Evolutionary conservation across 2,113 vertebrate genomes (phyloP).

Genomic region (Rhynchomys soricoides): DNA sequence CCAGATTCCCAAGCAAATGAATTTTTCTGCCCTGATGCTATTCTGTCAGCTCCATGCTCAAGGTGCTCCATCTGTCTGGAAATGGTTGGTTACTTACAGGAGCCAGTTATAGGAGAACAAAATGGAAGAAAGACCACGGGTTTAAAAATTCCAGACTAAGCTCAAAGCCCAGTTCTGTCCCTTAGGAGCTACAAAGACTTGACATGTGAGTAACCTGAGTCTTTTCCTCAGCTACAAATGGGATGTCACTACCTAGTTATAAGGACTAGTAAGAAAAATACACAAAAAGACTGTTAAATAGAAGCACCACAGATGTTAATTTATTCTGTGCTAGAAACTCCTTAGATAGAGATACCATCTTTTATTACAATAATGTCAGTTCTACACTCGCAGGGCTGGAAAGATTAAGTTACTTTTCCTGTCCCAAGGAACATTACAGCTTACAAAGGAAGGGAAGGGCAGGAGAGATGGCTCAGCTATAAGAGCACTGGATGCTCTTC

Average conservation of each 20-base stretch:
- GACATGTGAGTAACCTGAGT: background rate
- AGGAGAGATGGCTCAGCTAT: background rate
- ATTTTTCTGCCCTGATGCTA: background rate
- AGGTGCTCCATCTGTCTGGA: constrained; percentile 33
- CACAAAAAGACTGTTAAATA: background rate
- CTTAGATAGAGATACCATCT: constrained; percentile 36
- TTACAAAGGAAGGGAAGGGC: background rate
- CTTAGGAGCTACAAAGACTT: background rate
- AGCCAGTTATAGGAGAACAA: background rate
- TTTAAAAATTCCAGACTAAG: constrained; percentile 24
- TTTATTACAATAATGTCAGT: background rate
- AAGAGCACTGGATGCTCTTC: background rate
- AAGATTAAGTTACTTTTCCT: background rate
- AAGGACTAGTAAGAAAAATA: background rate
- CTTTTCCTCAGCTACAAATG: constrained; percentile 23
- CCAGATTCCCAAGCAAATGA: constrained; percentile 24
- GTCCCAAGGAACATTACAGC: background rate
- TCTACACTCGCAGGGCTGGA: constrained; percentile 34
- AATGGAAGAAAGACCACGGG: background rate
- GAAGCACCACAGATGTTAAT: background rate
- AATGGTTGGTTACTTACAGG: constrained; percentile 19
- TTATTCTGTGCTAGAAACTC: constrained; percentile 24
- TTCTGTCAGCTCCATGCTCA: constrained; percentile 25
- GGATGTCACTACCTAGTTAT: constrained; percentile 16
- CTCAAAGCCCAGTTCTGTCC: constrained; percentile 13